Evolutionary conservation across 2,888 invertebrate genomes (phyloP).

Genomic region (Ectobius pallidus): DNA sequence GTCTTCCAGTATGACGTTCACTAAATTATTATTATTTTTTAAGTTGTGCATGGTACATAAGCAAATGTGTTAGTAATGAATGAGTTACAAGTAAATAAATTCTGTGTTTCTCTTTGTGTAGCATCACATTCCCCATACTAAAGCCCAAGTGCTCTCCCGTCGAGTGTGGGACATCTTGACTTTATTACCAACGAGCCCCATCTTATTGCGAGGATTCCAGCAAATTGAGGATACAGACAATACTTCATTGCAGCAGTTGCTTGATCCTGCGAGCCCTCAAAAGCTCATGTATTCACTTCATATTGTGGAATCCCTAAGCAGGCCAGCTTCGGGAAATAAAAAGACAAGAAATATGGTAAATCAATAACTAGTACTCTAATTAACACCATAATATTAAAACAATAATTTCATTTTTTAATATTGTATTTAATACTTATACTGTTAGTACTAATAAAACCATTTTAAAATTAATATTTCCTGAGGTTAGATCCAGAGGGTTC

Average conservation of each 20-base stretch:
- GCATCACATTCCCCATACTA: constrained; percentile 78
- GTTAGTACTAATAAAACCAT: too few species aligned
- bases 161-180: constrained; percentile 95
- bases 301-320: constrained; percentile 79
- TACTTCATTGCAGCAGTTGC: constrained; percentile 70
- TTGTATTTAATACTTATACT: not conserved
- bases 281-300: constrained; percentile 95
- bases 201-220: constrained; percentile 82
- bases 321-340: constrained; percentile 39
- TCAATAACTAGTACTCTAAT: not conserved
- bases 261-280: constrained; percentile 89
- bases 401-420: not conserved
- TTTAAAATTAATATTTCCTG: too few species aligned
- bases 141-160: constrained; percentile 87
- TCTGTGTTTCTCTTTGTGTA: too few species aligned
- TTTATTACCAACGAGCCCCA: constrained; percentile 88
- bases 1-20: too few species aligned
- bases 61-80: too few species aligned
- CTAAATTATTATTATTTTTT: too few species aligned
- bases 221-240: constrained; percentile 63
- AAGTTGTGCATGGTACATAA: too few species aligned
- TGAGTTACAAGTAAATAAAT: too few species aligned
- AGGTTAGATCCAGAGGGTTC: too few species aligned
- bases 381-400: too few species aligned
- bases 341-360: constrained; percentile 10